Evolutionary conservation across 1,140 invertebrate species (phyloP), one percentile per base, ranked within the genome.

Genomic region (Zaprionus ornatus): DNA sequence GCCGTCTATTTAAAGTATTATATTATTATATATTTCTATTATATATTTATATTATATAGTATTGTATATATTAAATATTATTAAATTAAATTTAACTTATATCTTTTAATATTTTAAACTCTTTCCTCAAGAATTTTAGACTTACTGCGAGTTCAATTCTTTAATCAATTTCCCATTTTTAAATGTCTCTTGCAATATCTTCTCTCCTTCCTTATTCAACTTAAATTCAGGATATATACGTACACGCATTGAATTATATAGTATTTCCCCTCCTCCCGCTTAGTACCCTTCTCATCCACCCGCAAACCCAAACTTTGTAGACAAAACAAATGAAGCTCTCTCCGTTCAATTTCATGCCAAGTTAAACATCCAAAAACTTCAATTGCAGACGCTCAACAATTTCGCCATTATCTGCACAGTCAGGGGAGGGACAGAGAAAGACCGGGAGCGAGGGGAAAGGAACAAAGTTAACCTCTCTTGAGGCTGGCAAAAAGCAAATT

Each of bases 331-430:
- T 63, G 74, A 62, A 42, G 42, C 42, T 29, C 57, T 62, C 40
- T 40, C 77, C 73, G 71, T 86, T 78, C 84, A 84, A 88, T 88
- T 88, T 88, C 80, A 88, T 84, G 84, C 74, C 84, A 90, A 79
- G 84, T 88, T 88, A 79, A 84, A 62, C 84, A 88, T 61, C 55
- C 67, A 85, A 65, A 82, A 86, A 70, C 72, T 77, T 88, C 84
- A 88, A 88, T 90, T 90, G 80, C 84, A 88, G 85, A 61, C 74
- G 77, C 45, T 71, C 71, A 65, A 75, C 62, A 63, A 64, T 75
- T 75, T 70, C 19, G 60, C 73, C 60, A 75, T 75, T 75, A 71
- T 71, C 67, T 75, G 73, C 74, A 76, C 35, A 75, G 32, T 56
- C 35, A 55, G 6, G 40, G n/a, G 5, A 1, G n/a, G 7, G 40